Evolutionary conservation across 2,888 invertebrate genomes (phyloP).

Genomic region (Tenthredo scrophulariae): DNA sequence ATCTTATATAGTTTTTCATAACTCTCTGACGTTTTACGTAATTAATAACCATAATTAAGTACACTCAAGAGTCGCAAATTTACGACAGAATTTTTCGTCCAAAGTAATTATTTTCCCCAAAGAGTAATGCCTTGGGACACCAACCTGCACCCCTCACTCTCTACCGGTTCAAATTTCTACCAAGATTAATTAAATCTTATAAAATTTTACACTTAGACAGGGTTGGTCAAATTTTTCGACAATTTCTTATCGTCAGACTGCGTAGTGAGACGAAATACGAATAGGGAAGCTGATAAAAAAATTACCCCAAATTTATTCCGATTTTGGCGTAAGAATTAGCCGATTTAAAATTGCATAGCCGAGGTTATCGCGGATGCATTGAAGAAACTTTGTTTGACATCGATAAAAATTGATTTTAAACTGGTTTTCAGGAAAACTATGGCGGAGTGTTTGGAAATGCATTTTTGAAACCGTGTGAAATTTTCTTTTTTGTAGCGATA

Average conservation of each 20-base stretch:
- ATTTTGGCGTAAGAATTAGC: neutral
- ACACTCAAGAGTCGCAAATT: constrained; percentile 12
- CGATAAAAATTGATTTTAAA: neutral
- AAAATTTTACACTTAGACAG: neutral
- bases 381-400: neutral
- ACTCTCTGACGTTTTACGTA: neutral
- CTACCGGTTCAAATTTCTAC: constrained; percentile 18
- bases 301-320: neutral
- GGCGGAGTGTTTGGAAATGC: neutral
- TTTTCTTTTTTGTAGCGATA: neutral
- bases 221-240: neutral
- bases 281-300: neutral
- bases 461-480: neutral
- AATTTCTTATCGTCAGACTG: neutral
- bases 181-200: constrained; percentile 11
- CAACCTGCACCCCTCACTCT: neutral
- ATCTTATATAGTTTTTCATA: neutral
- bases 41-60: constrained; percentile 30
- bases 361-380: neutral
- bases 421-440: neutral
- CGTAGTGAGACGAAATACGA: neutral
- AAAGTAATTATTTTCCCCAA: constrained; percentile 24
- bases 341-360: neutral
- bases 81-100: constrained; percentile 26
- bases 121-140: constrained; percentile 35